Evolutionary conservation across 2,113 vertebrate species (phyloP).

Genomic region (Vireo altiloquus): DNA sequence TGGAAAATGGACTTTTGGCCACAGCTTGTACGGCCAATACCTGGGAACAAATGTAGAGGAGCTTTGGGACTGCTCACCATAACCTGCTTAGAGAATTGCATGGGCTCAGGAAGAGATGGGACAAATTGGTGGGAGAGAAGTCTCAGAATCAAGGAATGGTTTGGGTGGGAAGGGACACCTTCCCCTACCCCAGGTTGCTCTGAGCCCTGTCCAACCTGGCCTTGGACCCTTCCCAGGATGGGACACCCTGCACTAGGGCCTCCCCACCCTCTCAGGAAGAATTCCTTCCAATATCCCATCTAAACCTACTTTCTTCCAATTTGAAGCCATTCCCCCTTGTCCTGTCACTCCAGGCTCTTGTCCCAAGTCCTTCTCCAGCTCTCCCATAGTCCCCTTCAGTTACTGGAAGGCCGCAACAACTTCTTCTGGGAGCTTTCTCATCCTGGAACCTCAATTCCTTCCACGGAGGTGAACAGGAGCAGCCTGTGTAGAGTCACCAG

Average conservation of each 20-base stretch:
- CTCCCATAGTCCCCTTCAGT: accelerated
- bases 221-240: background rate
- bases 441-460: background rate
- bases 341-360: background rate
- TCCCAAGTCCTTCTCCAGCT: background rate
- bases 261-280: background rate
- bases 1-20: background rate
- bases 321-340: background rate
- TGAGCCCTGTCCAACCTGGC: accelerated
- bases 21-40: background rate
- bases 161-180: background rate
- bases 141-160: background rate
- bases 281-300: background rate
- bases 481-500: accelerated
- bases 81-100: too few relatives aligned
- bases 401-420: background rate
- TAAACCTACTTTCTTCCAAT: too few relatives aligned
- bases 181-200: accelerated
- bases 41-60: background rate
- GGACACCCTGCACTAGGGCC: background rate
- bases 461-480: accelerated
- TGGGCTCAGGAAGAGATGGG: background rate
- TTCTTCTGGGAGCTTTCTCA: background rate
- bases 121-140: background rate
- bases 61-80: background rate